These are phyloP conservation scores for Harpegnathos saltator DNA, from an alignment of 1,140 invertebrate genomes.

Conservation along the genomic window DNA sequence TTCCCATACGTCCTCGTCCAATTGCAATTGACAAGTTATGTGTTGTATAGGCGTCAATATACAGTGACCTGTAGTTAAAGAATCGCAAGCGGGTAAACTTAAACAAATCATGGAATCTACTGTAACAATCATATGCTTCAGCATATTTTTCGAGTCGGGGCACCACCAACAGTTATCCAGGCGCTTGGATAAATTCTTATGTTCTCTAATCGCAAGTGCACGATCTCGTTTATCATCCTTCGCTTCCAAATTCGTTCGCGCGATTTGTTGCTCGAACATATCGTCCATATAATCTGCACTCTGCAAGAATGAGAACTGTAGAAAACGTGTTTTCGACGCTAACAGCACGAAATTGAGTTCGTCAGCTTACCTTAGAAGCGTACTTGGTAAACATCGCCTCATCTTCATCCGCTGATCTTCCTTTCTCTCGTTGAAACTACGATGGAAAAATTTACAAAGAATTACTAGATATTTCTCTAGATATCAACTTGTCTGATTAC, in stretches of 20 bases:
- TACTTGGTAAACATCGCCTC: conserved; percentile 93
- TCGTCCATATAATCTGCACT: conserved; percentile 91
- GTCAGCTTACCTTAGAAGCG: conserved; percentile 87
- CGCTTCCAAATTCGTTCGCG: conserved; percentile 87
- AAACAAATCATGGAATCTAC: conserved; percentile 94
- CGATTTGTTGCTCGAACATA: conserved; percentile 92
- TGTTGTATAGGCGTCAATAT: conserved; percentile 95
- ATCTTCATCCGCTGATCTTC: conserved; percentile 92
- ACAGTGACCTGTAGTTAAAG: conserved; percentile 95
- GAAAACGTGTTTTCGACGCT: conserved; percentile 38
- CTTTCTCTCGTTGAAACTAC: conserved; percentile 96
- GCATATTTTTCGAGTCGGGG: conserved; percentile 92
- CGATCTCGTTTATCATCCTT: conserved; percentile 89
- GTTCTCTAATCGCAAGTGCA: conserved; percentile 90
- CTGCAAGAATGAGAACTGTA: conserved; percentile 67
- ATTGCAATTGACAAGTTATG: conserved; percentile 90
- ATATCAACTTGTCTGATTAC: conserved; percentile 55
- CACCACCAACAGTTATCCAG: conserved; percentile 94
- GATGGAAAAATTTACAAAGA: conserved; percentile 72
- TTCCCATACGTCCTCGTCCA: conserved; percentile 97
- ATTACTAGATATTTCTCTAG: background rate
- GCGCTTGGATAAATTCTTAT: conserved; percentile 89
- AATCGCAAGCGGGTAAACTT: conserved; percentile 91
- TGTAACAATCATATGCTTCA: conserved; percentile 95
- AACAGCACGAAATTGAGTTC: conserved; percentile 38